phyloP scores from a whole-genome alignment of 1,140 invertebrate genomes.

The Pinna nobilis region DNA sequence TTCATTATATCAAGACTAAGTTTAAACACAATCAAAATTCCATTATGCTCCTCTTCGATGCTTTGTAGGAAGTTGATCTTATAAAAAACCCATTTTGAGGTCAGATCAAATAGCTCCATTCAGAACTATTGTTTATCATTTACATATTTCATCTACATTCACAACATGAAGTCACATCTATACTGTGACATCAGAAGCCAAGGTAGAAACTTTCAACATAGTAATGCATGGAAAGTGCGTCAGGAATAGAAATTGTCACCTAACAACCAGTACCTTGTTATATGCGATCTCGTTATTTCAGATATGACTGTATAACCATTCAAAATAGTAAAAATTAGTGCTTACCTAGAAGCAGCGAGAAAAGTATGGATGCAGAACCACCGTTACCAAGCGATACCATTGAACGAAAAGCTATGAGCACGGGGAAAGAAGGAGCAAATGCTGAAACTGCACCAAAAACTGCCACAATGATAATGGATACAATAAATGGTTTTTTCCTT shows the following conservation, averaged over 20 bases:
- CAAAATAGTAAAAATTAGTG: too few relatives aligned
- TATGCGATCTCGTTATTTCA: neutral
- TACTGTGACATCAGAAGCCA: too few relatives aligned
- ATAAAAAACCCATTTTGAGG: too few relatives aligned
- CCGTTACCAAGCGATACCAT: constrained; percentile 61
- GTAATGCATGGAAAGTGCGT: too few relatives aligned
- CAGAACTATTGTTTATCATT: neutral
- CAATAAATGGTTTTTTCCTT: constrained; percentile 57
- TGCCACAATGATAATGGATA: constrained; percentile 48
- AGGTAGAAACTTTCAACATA: neutral
- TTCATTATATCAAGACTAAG: neutral
- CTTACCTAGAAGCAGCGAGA: constrained; percentile 67
- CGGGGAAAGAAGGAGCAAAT: constrained; percentile 55
- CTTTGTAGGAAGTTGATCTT: too few relatives aligned
- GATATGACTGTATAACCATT: too few relatives aligned
- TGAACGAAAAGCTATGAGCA: constrained; percentile 57
- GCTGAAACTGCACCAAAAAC: constrained; percentile 60
- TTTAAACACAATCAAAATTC: too few relatives aligned
- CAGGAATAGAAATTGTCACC: neutral
- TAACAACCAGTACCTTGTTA: neutral
- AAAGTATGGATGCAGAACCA: constrained; percentile 59
- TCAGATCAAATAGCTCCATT: too few relatives aligned
- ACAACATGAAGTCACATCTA: too few relatives aligned
- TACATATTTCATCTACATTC: neutral
- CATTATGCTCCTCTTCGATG: too few relatives aligned